phyloP scores from a whole-genome alignment of 92 coral and sea anemone species.

The Blastomussa wellsi region DNA sequence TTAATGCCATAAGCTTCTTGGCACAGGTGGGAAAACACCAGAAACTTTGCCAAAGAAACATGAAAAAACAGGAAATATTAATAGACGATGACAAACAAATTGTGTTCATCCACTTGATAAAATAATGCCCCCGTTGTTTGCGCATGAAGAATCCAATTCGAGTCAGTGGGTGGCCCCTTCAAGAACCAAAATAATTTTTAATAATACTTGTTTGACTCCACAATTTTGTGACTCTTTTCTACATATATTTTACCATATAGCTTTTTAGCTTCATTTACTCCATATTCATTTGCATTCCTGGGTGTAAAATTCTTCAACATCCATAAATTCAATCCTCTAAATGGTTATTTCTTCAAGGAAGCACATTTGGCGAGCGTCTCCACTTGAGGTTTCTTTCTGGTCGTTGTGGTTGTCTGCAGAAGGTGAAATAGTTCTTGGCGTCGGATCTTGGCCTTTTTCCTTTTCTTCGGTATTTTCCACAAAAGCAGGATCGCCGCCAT shows the following conservation, averaged over 20 bases:
- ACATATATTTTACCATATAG: not conserved
- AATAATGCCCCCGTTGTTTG: not conserved
- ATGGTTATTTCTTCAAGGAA: conserved; percentile 6
- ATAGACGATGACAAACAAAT: not conserved
- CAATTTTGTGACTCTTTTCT: not conserved
- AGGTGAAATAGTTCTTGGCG: not conserved
- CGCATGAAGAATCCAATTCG: not conserved
- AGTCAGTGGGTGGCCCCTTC: conserved; percentile 13
- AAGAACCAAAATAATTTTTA: not conserved
- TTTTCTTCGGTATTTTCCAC: conserved; percentile 10
- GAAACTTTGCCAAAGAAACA: not conserved
- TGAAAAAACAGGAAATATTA: not conserved
- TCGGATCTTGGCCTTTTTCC: not conserved
- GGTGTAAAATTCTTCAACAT: not conserved
- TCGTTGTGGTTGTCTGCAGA: not conserved
- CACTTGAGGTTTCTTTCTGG: conserved; percentile 20
- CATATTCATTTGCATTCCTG: not conserved
- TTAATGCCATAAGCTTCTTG: not conserved
- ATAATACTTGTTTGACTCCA: conserved; percentile 5
- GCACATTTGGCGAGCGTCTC: not conserved
- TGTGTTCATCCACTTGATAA: not conserved
- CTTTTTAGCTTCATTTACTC: not conserved
- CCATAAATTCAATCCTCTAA: conserved; percentile 2
- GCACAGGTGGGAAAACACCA: not conserved
- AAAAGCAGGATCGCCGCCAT: conserved; percentile 39